Evolutionary conservation across 2,797 vertebrate genomes (phyloP), one percentile per base, ranked within the genome.

Genomic region (Lepus townsendii): DNA sequence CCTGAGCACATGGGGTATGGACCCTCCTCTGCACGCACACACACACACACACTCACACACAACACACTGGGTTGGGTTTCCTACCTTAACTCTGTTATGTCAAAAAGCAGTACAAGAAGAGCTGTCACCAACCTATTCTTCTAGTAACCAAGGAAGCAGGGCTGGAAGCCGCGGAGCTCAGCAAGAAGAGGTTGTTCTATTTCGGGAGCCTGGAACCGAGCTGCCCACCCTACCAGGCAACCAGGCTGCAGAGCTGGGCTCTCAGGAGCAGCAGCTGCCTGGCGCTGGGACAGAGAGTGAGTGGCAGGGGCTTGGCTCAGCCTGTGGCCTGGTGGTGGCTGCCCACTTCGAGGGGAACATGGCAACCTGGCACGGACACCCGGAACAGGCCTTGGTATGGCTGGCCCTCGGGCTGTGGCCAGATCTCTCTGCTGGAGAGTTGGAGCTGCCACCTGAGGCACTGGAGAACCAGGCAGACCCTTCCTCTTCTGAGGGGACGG

Each of bases 71-170:
- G 14, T 92, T 86, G 60, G 50, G 50, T 80, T 83, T 79, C 65
- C 50, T 88, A 76, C 60, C 60, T 69, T 24, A 93, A 92, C 83
- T 84, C 83, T 52, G 7, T 63, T 80, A 89, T 26, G 26, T 90
- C 80, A 88, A 93, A 94, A 96, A 93, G 96, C 80, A 84, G 88
- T 78, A 76, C 13, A 26, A 73, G 76, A 54, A 80, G 77, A 93
- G 73, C 72, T 10, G 47, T 50, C 17, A 52, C 65, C 19, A n/a
- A n/a, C 27, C 52, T 78, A 68, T 42, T 83, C 73, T 88, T 65
- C 71, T 75, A 60, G 38, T 54, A 75, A 62, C 60, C 62, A 22
- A 85, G 38, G 93, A 88, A 76, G 57, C 88, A 57, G 83, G 85
- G 77, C 54, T 50, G 3, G 47, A 60, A 78, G 90, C 35, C 57